These are phyloP conservation scores for Acridotheres tristis DNA, from an alignment of 2,797 vertebrate species.

Conservation along the genomic window DNA sequence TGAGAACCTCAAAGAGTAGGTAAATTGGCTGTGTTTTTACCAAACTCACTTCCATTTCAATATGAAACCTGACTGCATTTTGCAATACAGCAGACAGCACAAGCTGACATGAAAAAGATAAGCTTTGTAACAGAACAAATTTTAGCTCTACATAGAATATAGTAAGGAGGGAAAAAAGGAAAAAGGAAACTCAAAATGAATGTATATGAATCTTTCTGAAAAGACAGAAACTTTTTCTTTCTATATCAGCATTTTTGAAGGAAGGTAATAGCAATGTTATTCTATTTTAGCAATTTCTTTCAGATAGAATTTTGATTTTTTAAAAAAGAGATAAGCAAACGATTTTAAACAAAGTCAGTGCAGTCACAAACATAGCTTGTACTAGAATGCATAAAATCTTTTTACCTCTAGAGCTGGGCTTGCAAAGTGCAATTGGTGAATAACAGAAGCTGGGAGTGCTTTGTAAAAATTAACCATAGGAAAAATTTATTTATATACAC, in stretches of 20 bases:
- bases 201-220: conserved; percentile 1
- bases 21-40: conserved; percentile 70
- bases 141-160: not conserved
- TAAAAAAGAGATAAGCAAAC: not conserved
- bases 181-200: not conserved
- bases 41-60: conserved; percentile 69
- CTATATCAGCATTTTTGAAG: conserved; percentile 44
- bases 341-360: conserved; percentile 8
- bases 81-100: conserved; percentile 34
- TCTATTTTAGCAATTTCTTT: conserved; percentile 44
- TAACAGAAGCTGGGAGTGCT: not conserved
- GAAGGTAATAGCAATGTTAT: not conserved
- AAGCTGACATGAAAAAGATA: conserved; percentile 56
- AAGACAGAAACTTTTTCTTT: conserved; percentile 23
- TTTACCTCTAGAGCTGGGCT: not conserved
- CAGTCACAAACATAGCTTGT: not conserved
- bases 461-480: conserved; percentile 15
- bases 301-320: conserved; percentile 19
- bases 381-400: not conserved
- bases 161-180: not conserved
- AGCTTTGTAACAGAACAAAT: conserved; percentile 50
- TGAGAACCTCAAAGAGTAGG: conserved; percentile 72
- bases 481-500: not conserved
- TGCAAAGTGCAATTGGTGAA: conserved; percentile 39
- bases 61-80: conserved; percentile 65